Evolutionary conservation across 1,140 invertebrate species (phyloP), one percentile per base, ranked within the genome.

Genomic region (Danaus plexippus): DNA sequence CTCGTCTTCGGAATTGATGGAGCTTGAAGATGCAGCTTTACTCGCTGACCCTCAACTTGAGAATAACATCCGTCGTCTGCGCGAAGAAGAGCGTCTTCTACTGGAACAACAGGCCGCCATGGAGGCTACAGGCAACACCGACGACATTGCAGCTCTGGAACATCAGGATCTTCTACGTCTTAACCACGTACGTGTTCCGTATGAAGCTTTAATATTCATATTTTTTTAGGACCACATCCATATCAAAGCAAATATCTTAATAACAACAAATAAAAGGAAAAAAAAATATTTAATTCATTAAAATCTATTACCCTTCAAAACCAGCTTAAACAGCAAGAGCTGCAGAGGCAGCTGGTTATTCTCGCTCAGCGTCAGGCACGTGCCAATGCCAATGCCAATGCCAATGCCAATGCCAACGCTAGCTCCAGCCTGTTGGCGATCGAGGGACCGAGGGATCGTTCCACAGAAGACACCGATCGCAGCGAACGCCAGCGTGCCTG

Each of bases 1-100:
- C 85, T 97, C 95, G 57, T 95, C 95, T 69, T 97, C 96, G 67
- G 96, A 98, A 84, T 94, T 97, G 83, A 96, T 97, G 92, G 97
- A 98, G 87, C 90, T 97, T 85, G 96, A 97, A 74, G 96, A 98
- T 85, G 93, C 94, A 65, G 92, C 95, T 73, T 87, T 95, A 73
- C 88, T 94, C 72, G 90, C 91, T 2, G 79, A 89, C 90, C 92
- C 86, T 90, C 92, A 88, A 12, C 41, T 84, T 12, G 83, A 86
- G 53, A 63, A 62, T 55, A 86, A 75, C 53, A 90, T 91, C 80
- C 89, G 91, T 77, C 88, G 91, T 0, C 69, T 85, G 40, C 72
- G 92, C 88, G 80, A 95, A 92, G 89, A 91, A 91, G 87, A 95
- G 92, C 88, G 92, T 88, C 54, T 76, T 11, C 64, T 85, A 40